These are phyloP conservation scores for Aelia acuminata DNA, from an alignment of 2,888 invertebrate genomes.

Conservation along the genomic window DNA sequence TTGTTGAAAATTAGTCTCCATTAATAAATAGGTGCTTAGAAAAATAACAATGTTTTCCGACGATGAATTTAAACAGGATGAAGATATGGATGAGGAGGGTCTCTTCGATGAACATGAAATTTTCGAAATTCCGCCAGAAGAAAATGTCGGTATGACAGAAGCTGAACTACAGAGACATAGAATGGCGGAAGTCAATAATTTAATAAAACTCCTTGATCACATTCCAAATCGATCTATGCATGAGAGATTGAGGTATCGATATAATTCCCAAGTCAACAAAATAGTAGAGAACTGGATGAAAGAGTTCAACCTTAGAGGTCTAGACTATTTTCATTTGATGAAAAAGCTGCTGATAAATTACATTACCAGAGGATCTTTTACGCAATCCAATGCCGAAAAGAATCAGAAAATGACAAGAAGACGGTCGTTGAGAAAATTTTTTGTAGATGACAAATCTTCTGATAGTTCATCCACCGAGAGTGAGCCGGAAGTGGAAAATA, in stretches of 20 bases:
- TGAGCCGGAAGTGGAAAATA: background rate
- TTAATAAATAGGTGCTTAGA: background rate
- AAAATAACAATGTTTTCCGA: background rate
- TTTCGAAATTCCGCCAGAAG: background rate
- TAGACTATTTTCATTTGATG: conserved; percentile 30
- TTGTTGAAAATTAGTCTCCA: background rate
- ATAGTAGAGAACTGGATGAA: background rate
- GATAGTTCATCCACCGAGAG: background rate
- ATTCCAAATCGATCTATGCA: background rate
- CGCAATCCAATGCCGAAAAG: background rate
- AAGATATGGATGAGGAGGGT: background rate
- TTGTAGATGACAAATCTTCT: conserved; percentile 11
- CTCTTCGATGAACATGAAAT: background rate
- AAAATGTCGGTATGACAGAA: background rate
- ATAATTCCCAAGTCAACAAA: background rate
- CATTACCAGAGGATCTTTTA: background rate
- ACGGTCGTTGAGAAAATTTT: background rate
- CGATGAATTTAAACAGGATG: background rate
- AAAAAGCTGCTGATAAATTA: background rate
- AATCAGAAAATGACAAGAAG: background rate
- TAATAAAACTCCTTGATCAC: background rate
- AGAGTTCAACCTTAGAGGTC: background rate
- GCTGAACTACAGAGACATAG: background rate
- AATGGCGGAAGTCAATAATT: background rate
- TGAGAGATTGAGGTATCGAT: conserved; percentile 4